phyloP scores from a whole-genome alignment of 2,113 vertebrate species.

The Anser brachyrhynchus region DNA sequence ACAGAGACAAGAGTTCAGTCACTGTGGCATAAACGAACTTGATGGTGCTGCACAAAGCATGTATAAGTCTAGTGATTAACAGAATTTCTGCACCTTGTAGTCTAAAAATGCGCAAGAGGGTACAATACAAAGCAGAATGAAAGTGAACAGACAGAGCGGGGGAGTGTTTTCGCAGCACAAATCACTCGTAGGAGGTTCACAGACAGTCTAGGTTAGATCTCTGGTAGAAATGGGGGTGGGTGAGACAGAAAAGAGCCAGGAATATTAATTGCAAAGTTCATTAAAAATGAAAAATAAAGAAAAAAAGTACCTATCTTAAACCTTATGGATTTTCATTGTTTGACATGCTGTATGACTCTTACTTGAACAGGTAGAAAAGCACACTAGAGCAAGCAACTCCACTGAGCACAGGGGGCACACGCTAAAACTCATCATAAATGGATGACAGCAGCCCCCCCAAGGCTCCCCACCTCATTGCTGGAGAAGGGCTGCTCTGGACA shows the following conservation, averaged over 20 bases:
- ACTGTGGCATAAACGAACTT: not conserved
- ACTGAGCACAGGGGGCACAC: not conserved
- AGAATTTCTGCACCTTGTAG: constrained; percentile 46
- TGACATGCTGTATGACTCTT: not conserved
- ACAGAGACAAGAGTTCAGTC: not conserved
- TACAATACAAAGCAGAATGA: constrained; percentile 69
- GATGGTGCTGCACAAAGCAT: constrained; percentile 4
- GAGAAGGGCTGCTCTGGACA: not conserved
- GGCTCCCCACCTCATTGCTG: not conserved
- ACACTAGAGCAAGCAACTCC: not conserved
- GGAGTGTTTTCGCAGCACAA: constrained; percentile 68
- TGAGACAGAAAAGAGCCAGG: constrained; percentile 53
- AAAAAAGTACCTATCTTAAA: constrained; percentile 3
- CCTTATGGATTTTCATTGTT: not conserved
- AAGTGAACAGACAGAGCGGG: constrained; percentile 71
- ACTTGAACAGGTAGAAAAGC: not conserved
- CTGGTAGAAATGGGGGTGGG: constrained; percentile 60
- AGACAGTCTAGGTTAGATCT: constrained; percentile 73
- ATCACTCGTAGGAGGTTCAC: constrained; percentile 67
- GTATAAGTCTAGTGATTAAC: constrained; percentile 22
- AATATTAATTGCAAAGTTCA: constrained; percentile 64
- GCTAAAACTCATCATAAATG: not conserved
- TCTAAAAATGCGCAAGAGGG: constrained; percentile 58
- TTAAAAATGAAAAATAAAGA: constrained; percentile 41
- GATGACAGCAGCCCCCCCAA: not conserved